Base-by-base conservation (phyloP, 2,113 vertebrate genomes). In the Mustela lutreola region DNA sequence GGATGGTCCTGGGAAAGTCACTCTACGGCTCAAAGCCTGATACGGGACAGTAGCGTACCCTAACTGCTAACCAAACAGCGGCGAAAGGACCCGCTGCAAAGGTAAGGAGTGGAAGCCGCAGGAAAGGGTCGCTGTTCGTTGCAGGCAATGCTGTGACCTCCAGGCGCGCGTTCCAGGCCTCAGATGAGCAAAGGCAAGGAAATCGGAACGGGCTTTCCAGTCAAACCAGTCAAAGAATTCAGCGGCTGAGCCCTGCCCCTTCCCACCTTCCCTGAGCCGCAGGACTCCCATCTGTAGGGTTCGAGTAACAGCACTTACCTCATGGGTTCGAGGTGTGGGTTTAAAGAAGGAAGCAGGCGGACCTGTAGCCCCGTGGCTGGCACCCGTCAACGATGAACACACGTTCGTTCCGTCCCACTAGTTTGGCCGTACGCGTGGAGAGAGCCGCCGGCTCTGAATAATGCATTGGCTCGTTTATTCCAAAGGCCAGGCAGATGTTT, bases 381-480 rank as follows among this genome's bases (percentile, higher is more conserved):
- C 16, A 56, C 42, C 19, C 22, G 7, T 21, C 60, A 15, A 11
- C 26, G 33, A 75, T 9, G 36, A 15, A 65, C 22, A 2, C 11
- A 1, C 2, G 8, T 28, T 12, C 14, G 0, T 24, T 22, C 42
- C 12, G 8, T 18, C 5, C 56, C 28, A 4, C 53, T 18, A 1
- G 21, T 21, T n/a, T 31, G 19, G 7, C 11, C 42, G 5, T 11
- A 7, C 2, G 28, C 21, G 33, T 2, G 33, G 45, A 65, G 75
- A 81, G 33, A 63, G 16, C 31, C 9, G 45, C 7, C 6, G 1
- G 2, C 42, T 50, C 48, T 97, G 26, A 83, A 42, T 18, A 31
- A 10, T 2, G 11, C 31, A 86, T 42, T 56, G 39, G 24, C 18
- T 4, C 1, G 22, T 81, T 81, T 58, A 31, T 15, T 62, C 42